Percentiles rank a stretch among this genome's conserved stretches.
phyloP scores from a whole-genome alignment of 2,888 invertebrate species.

The Podabrus alpinus region DNA sequence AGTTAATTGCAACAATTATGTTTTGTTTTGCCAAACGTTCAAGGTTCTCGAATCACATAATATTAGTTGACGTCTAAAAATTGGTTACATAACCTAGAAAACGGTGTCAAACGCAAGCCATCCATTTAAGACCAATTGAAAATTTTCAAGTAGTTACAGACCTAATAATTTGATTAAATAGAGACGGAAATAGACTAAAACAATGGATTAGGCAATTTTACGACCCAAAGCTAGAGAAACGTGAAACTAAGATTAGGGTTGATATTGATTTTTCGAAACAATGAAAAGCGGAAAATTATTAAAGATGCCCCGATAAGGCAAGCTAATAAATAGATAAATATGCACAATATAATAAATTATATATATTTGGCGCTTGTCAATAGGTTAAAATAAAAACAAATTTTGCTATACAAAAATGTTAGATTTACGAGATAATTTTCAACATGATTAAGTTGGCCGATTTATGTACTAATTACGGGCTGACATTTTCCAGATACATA shows the following conservation, averaged over 20 bases:
- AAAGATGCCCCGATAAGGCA: neutral
- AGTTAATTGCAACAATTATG: neutral
- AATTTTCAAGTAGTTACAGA: neutral
- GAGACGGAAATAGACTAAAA: neutral
- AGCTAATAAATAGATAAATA: neutral
- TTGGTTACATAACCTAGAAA: neutral
- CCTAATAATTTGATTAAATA: neutral
- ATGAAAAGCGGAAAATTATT: neutral
- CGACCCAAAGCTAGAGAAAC: neutral
- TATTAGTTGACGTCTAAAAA: neutral
- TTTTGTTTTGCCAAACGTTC: neutral
- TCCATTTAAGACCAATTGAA: neutral
- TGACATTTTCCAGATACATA: neutral
- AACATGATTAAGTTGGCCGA: neutral
- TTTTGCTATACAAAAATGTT: neutral
- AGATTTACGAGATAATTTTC: constrained; percentile 3
- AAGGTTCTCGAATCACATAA: neutral
- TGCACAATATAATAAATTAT: neutral
- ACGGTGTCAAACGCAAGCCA: neutral
- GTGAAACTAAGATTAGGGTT: neutral
- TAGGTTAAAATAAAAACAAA: neutral
- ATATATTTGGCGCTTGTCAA: neutral
- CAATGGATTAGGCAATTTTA: neutral
- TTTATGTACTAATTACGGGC: constrained; percentile 1
- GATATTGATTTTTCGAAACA: neutral